Percentiles rank a stretch among this genome's conserved stretches.
phyloP scores from a whole-genome alignment of 2,113 vertebrate genomes.

The Elgaria multicarinata region DNA sequence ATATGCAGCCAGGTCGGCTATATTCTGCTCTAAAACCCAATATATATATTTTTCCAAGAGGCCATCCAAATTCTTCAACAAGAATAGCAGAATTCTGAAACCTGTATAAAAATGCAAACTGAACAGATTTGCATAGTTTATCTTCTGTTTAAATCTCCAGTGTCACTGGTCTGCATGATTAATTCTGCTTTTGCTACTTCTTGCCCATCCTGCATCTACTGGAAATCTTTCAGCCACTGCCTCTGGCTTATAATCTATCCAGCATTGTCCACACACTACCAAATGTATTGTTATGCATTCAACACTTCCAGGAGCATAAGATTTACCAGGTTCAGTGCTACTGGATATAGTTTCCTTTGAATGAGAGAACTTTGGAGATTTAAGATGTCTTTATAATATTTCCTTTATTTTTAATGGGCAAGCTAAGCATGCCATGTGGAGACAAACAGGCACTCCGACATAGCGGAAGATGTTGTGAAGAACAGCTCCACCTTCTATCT shows the following conservation, averaged over 20 bases:
- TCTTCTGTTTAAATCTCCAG: neutral
- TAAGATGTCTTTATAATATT: neutral
- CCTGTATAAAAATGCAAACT: neutral
- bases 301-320: neutral
- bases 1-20: no score
- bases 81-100: neutral
- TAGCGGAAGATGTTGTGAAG: neutral
- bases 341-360: neutral
- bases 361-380: neutral
- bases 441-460: neutral
- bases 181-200: neutral
- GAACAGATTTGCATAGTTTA: neutral
- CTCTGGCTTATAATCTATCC: neutral
- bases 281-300: neutral
- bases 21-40: neutral
- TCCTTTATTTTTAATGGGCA: neutral
- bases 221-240: neutral
- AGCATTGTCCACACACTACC: neutral
- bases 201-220: neutral
- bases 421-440: neutral
- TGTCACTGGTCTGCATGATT: neutral
- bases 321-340: neutral
- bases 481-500: no score
- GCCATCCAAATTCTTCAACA: neutral
- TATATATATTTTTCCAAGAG: neutral